Evolutionary conservation across 2,797 vertebrate genomes (phyloP), one percentile per base, ranked within the genome.

Genomic region (Eleutherodactylus coqui): DNA sequence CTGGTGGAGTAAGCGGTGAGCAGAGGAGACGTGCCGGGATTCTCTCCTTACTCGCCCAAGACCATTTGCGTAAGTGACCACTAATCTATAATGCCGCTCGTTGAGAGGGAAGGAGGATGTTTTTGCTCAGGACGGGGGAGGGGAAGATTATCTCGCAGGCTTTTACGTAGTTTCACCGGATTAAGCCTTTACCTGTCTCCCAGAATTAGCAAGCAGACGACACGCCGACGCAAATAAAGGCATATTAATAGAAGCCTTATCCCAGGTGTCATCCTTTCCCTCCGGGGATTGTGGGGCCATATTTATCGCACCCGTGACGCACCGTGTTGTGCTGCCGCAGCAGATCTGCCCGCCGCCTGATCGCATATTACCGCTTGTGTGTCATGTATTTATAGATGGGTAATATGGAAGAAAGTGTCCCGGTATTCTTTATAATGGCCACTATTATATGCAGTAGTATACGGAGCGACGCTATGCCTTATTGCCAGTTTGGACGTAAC

Each of bases 71-170:
- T 80, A 80, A 62, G 16, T 38, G 67, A 27, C 77, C 49, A 55
- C 36, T 80, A 80, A 80, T 85, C 84, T 80, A 38, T 73, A 79
- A 79, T 58, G 45, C 60, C 8, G n/a, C 32, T 80, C 77, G 80
- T 60, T 55, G 47, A 72, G 49, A 85, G 43, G 36, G 58, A 70
- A 32, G 75, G 11, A 29, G 27, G 11, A 6, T 29, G 60, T 49
- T 19, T 14, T n/a, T n/a, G n/a, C n/a, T n/a, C n/a, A n/a, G 75
- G 76, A 58, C 16, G 2, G 38, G 24, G 75, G 84, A 70, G 24
- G 67, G 29, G 73, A 4, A 62, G 84, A 85, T 80, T 80, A 85
- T 60, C 77, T 47, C 51, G 11, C 34, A 4, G n/a, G 47, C 62
- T 72, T 58, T 47, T 79, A 53, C 62, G 16, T 34, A 72, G 67